These are phyloP conservation scores for Zosterops japonicus DNA, from an alignment of 2,113 vertebrate species.

Conservation along the genomic window DNA sequence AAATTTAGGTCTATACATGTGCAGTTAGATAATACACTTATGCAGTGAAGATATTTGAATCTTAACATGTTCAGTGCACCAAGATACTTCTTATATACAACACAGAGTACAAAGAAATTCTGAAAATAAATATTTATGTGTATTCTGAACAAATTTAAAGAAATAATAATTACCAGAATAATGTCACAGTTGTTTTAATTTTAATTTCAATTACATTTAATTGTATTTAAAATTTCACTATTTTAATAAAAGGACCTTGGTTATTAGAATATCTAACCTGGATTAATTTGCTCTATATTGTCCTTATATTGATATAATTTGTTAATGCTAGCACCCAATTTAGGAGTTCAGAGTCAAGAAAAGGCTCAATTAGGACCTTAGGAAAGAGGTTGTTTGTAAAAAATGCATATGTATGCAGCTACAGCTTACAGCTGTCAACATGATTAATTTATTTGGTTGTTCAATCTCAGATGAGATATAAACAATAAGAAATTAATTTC, in stretches of 20 bases:
- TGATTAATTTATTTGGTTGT: background rate
- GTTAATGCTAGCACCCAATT: background rate
- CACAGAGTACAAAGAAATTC: background rate
- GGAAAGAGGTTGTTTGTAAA: background rate
- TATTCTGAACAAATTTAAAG: background rate
- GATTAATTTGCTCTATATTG: background rate
- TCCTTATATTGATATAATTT: background rate
- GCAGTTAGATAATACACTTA: background rate
- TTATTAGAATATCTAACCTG: background rate
- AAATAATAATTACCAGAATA: background rate
- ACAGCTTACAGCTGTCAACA: background rate
- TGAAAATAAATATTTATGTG: background rate
- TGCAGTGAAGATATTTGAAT: background rate
- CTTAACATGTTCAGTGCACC: rapidly evolving
- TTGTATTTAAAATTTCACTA: background rate
- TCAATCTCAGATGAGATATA: background rate
- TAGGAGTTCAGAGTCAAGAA: background rate
- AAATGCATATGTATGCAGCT: background rate
- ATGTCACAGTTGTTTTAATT: background rate
- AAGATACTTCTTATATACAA: background rate
- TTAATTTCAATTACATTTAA: background rate
- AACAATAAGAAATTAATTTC: background rate
- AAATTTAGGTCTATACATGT: background rate
- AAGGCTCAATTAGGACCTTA: background rate
- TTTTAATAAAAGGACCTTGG: background rate